Evolutionary conservation across 2,888 invertebrate genomes (phyloP).

Genomic region (Mesoligia furuncula): DNA sequence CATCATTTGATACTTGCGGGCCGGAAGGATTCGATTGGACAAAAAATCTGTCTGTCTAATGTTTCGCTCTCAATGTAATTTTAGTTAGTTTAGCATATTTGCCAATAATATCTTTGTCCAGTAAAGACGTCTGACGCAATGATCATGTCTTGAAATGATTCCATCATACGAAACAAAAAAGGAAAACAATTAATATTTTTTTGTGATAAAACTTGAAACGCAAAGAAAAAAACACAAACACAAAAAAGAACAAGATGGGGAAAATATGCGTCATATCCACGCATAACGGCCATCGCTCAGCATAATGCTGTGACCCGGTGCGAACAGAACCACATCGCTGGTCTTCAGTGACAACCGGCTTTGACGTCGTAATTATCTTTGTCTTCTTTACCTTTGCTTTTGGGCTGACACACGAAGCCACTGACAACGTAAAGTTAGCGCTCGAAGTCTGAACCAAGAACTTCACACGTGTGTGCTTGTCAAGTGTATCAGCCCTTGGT

Average conservation of each 20-base stretch:
- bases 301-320: not conserved
- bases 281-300: not conserved
- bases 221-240: not conserved
- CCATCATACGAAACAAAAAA: not conserved
- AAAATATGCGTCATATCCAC: no score
- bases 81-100: not conserved
- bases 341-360: not conserved
- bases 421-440: not conserved
- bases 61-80: not conserved
- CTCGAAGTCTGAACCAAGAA: not conserved
- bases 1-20: conserved; percentile 30
- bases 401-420: not conserved
- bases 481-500: no score
- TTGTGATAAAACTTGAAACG: not conserved
- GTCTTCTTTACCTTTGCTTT: not conserved
- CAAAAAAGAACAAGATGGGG: no score
- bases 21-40: conserved; percentile 15
- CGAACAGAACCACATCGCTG: no score
- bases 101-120: not conserved
- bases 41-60: conserved; percentile 14
- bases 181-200: no score
- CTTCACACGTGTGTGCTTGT: no score
- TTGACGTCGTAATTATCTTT: not conserved
- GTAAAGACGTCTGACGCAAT: not conserved
- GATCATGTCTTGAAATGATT: not conserved